Evolutionary conservation across 1,140 invertebrate genomes (phyloP).

Genomic region (Eupeodes corollae): DNA sequence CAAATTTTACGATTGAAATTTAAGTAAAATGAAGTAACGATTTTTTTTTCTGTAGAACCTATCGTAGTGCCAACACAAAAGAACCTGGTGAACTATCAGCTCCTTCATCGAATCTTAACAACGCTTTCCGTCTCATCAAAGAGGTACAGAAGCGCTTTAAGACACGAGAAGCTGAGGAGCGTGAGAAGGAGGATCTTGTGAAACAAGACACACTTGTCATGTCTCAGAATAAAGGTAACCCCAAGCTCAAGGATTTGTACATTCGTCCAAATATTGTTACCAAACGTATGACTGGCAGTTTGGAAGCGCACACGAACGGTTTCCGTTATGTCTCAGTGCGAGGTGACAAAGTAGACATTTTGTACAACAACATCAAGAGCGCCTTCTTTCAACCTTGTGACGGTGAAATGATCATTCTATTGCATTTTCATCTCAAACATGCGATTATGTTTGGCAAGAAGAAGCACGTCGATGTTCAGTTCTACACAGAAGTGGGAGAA

Average conservation of each 20-base stretch:
- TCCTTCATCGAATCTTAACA: conserved; percentile 92
- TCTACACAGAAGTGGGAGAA: conserved; percentile 99
- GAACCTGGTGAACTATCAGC: conserved; percentile 93
- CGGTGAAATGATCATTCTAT: conserved; percentile 97
- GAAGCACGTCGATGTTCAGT: conserved; percentile 97
- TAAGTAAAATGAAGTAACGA: no score
- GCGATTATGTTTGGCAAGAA: conserved; percentile 99
- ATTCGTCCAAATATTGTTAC: conserved; percentile 97
- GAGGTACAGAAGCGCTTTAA: conserved; percentile 99
- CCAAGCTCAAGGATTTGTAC: conserved; percentile 96
- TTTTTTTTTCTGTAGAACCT: conserved; percentile 57
- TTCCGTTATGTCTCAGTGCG: conserved; percentile 96
- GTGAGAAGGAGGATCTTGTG: conserved; percentile 95
- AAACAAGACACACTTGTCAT: conserved; percentile 97
- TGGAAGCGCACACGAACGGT: conserved; percentile 95
- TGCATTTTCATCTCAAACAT: conserved; percentile 98
- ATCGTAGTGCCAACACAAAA: conserved; percentile 93
- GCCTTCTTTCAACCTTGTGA: conserved; percentile 99
- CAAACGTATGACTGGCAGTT: conserved; percentile 87
- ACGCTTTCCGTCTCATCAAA: conserved; percentile 94
- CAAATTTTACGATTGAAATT: no score
- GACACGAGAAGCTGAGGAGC: conserved; percentile 94
- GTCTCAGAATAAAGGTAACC: conserved; percentile 93
- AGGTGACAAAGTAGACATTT: conserved; percentile 97
- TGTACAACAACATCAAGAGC: conserved; percentile 99